Evolutionary conservation across 2,113 vertebrate species (phyloP).

Genomic region (Ursus arctos): DNA sequence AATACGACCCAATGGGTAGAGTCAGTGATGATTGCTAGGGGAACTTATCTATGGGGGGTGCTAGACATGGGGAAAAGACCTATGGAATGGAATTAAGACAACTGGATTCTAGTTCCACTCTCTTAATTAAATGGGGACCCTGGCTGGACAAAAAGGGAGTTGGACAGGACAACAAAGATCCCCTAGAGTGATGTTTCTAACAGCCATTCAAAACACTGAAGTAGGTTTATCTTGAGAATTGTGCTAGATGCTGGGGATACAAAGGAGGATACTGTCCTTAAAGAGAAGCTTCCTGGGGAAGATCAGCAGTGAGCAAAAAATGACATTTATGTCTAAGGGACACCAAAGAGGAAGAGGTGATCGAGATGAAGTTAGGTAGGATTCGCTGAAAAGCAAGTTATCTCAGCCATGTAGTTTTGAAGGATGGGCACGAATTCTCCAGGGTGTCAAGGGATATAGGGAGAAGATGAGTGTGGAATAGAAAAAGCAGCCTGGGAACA

Average conservation of each 20-base stretch:
- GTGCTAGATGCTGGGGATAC: background rate
- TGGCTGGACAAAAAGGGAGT: background rate
- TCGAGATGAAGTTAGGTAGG: background rate
- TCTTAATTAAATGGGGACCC: background rate
- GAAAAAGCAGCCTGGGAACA: background rate
- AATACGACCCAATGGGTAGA: background rate
- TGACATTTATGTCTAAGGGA: background rate
- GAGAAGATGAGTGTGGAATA: background rate
- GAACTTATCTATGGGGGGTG: too few species aligned
- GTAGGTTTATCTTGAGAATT: background rate
- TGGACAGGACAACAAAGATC: accelerated
- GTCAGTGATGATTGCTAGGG: background rate
- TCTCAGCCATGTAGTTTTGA: background rate
- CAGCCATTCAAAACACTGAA: background rate
- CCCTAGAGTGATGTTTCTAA: background rate
- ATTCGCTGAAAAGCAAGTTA: background rate
- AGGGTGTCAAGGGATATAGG: background rate
- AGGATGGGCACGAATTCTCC: background rate
- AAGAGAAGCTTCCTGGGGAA: background rate
- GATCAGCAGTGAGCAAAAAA: background rate
- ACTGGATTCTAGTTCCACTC: background rate
- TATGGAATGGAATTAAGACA: background rate
- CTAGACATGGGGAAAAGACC: background rate
- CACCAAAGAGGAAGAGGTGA: background rate
- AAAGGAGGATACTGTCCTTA: background rate